Conservation (phyloP, 2,113 vertebrate genomes). For the Lepus americanus region DNA sequence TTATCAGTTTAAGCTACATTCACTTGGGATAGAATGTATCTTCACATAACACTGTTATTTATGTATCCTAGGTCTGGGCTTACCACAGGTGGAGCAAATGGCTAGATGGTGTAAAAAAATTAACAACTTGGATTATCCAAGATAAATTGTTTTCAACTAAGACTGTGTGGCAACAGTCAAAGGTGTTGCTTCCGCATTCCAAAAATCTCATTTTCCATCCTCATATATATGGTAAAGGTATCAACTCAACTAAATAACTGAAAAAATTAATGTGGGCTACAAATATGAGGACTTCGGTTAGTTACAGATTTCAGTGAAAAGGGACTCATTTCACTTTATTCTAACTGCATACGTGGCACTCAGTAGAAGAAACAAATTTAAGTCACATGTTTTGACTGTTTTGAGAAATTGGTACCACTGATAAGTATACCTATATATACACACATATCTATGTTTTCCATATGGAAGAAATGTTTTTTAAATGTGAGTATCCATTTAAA, state of each 20-base stretch:
- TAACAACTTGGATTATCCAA: background rate
- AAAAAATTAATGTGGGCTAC: background rate
- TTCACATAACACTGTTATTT: background rate
- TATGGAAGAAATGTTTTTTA: slow-evolving; percentile 35
- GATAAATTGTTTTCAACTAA: background rate
- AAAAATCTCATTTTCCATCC: background rate
- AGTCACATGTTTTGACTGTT: slow-evolving; percentile 47
- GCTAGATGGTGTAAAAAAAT: background rate
- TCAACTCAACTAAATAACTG: background rate
- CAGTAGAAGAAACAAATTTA: slow-evolving; percentile 20
- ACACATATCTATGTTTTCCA: background rate
- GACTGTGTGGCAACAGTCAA: background rate
- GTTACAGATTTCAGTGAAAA: background rate
- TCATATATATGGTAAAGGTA: background rate
- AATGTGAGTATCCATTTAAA: slow-evolving; percentile 34
- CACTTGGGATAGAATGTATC: slow-evolving; percentile 3
- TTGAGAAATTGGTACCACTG: slow-evolving; percentile 30
- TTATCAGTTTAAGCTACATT: slow-evolving; percentile 28
- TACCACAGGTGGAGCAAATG: background rate
- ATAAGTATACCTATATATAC: background rate
- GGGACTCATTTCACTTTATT: background rate
- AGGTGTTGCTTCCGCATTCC: background rate
- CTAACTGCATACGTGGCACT: background rate
- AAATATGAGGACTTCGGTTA: background rate
- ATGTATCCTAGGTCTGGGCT: background rate